Percentiles rank a stretch among this genome's conserved stretches.
phyloP scores from a whole-genome alignment of 2,888 invertebrate genomes.

The Omphaloscelis lunosa region DNA sequence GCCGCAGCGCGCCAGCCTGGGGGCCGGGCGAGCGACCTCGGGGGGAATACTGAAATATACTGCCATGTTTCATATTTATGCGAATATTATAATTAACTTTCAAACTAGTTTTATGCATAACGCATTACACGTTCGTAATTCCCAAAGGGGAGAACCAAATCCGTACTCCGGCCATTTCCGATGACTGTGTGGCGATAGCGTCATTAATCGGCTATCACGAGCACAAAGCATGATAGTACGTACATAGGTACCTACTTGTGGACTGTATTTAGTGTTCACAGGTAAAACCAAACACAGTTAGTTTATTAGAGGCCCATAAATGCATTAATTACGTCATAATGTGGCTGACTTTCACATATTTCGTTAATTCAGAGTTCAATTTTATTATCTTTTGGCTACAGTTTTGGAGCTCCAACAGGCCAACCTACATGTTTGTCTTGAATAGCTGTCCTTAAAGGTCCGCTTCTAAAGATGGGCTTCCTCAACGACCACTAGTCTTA shows the following conservation, averaged over 20 bases:
- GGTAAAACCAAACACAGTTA: constrained; percentile 15
- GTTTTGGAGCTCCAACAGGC: neutral
- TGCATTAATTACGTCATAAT: constrained; percentile 15
- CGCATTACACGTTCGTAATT: constrained; percentile 47
- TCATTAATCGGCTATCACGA: constrained; percentile 26
- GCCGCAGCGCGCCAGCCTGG: neutral
- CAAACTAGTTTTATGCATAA: constrained; percentile 58
- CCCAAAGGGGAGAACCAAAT: constrained; percentile 35
- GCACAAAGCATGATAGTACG: constrained; percentile 5
- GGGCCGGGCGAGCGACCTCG: constrained; percentile 6
- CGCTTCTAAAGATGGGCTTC: constrained; percentile 1
- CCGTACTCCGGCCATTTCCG: constrained; percentile 28
- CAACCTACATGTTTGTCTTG: neutral
- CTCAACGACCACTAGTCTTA: neutral
- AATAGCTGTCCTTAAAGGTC: neutral
- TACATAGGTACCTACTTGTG: neutral
- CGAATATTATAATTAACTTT: constrained; percentile 56
- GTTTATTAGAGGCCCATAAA: constrained; percentile 5
- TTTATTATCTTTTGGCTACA: constrained; percentile 1
- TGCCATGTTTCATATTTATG: constrained; percentile 50
- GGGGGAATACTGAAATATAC: constrained; percentile 31
- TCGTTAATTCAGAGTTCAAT: neutral
- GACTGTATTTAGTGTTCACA: neutral
- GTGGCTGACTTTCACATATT: constrained; percentile 7
- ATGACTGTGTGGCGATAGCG: constrained; percentile 24